phyloP scores from a whole-genome alignment of 2,797 vertebrate species.

The Pachyuromys duprasi region DNA sequence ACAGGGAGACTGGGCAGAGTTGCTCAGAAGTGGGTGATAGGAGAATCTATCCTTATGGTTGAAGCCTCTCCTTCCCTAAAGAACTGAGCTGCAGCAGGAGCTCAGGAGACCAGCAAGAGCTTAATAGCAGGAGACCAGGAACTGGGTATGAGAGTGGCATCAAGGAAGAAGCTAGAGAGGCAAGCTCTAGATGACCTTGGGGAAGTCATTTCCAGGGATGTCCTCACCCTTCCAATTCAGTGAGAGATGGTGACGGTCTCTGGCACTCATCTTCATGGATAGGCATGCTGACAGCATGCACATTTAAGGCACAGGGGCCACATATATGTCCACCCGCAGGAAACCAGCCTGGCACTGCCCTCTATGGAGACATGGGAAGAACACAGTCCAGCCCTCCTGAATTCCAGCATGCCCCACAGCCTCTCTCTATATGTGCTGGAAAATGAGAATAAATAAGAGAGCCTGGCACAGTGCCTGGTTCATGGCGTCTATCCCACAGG shows the following conservation, averaged over 20 bases:
- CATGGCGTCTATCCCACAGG: background rate
- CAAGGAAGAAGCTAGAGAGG: background rate
- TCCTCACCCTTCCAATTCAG: background rate
- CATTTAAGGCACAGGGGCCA: background rate
- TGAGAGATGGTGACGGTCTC: background rate
- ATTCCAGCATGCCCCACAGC: background rate
- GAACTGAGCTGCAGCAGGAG: background rate
- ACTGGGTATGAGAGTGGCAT: background rate
- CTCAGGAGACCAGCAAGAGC: too few species aligned
- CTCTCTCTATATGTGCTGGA: background rate
- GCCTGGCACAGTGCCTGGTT: conserved; percentile 47
- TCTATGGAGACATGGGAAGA: background rate
- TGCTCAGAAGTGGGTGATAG: background rate
- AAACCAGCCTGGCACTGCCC: conserved; percentile 54
- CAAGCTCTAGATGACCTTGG: background rate
- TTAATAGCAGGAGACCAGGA: background rate
- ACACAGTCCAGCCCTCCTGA: background rate
- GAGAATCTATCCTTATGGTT: background rate
- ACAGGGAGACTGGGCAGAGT: background rate
- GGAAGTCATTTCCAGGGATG: background rate
- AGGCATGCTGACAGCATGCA: background rate
- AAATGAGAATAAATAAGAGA: conserved; percentile 47
- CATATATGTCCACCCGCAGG: background rate
- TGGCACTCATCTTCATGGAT: background rate
- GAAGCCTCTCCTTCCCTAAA: background rate